Evolutionary conservation across 2,113 vertebrate species (phyloP).

Genomic region (Ictalurus punctatus): DNA sequence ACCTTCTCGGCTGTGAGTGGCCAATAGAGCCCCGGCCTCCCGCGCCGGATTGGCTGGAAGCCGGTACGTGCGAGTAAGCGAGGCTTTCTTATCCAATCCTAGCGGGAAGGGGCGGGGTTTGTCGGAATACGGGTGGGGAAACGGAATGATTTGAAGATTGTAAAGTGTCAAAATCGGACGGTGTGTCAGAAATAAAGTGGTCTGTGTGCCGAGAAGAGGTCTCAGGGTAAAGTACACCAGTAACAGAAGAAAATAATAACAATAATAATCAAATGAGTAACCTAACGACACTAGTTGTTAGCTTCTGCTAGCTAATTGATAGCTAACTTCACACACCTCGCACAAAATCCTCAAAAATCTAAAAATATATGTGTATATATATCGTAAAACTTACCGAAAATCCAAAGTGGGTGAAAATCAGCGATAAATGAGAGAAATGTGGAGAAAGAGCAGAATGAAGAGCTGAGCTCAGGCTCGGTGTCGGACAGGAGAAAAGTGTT

Average conservation of each 20-base stretch:
- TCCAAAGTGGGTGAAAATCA: constrained; percentile 4
- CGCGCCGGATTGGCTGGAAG: not conserved
- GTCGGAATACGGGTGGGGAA: constrained; percentile 24
- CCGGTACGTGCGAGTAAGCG: not conserved
- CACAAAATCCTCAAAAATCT: not conserved
- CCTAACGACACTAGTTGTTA: constrained; percentile 13
- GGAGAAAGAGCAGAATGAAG: constrained; percentile 10
- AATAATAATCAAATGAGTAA: no score
- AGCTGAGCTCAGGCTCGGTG: constrained; percentile 54
- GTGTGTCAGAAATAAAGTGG: not conserved
- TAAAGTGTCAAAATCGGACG: constrained; percentile 5
- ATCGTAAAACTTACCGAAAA: constrained; percentile 17
- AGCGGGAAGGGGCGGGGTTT: not conserved
- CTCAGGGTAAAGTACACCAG: not conserved
- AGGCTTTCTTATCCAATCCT: not conserved
- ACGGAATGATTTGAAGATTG: not conserved
- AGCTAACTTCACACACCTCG: not conserved
- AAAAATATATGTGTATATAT: not conserved
- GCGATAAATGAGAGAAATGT: not conserved
- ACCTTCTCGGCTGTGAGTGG: not conserved
- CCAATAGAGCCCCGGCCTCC: not conserved
- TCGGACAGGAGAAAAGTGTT: constrained; percentile 41
- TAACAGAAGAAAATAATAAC: not conserved
- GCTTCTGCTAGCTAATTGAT: constrained; percentile 27
- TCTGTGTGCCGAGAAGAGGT: not conserved